A percentile compares a stretch with the other conserved stretches of the same genome.
Conservation (phyloP, 1,140 invertebrate species). For the Plutomurus gul region DNA sequence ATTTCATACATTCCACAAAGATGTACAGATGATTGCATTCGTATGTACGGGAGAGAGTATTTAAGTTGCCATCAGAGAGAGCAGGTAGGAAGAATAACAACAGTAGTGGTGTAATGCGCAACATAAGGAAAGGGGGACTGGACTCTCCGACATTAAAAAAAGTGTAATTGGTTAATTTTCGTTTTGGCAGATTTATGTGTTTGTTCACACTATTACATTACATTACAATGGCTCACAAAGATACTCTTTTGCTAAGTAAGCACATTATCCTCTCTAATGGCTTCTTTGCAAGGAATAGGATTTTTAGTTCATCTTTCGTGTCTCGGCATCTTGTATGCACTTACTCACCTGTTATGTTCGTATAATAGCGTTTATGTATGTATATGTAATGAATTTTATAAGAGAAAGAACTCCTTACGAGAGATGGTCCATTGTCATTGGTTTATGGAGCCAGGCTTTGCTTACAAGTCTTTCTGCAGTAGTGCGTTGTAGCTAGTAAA, state of each 20-base stretch:
- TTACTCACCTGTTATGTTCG: neutral
- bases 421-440: no score
- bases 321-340: neutral
- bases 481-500: no score
- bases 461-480: no score
- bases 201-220: constrained; percentile 42
- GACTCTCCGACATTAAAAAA: constrained; percentile 42
- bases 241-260: constrained; percentile 9
- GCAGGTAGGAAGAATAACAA: neutral
- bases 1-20: neutral
- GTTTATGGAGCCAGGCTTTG: no score
- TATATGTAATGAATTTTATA: no score
- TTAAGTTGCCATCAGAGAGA: no score
- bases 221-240: constrained; percentile 16
- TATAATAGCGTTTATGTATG: no score
- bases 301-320: neutral
- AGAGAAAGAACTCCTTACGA: no score
- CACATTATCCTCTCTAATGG: constrained; percentile 15
- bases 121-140: constrained; percentile 35
- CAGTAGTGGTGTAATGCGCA: neutral
- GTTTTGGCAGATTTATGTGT: constrained; percentile 50
- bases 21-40: constrained; percentile 1
- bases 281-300: constrained; percentile 9
- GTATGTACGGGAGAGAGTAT: no score
- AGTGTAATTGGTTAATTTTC: constrained; percentile 52